Evolutionary conservation across 2,888 invertebrate species (phyloP).

Genomic region (Steinernema hermaphroditum): DNA sequence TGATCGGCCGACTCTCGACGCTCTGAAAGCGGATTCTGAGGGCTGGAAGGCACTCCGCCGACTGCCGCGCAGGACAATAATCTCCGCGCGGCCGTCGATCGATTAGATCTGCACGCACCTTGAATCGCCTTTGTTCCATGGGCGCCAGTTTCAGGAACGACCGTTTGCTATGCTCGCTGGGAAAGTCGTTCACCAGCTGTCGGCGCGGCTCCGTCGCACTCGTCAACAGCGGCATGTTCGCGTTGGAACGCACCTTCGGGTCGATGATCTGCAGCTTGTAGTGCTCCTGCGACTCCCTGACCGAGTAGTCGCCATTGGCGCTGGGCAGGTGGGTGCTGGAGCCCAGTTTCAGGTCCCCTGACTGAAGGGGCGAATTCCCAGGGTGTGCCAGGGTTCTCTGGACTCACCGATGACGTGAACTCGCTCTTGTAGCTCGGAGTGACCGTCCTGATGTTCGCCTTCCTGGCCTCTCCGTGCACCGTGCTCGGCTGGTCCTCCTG

Average conservation of each 20-base stretch:
- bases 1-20: conserved; percentile 61
- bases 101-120: conserved; percentile 17
- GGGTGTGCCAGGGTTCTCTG: no score
- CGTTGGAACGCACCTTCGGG: conserved; percentile 64
- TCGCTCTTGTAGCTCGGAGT: conserved; percentile 62
- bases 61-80: not conserved
- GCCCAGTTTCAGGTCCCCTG: conserved; percentile 10
- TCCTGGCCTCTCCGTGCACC: conserved; percentile 31
- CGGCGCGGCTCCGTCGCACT: conserved; percentile 48
- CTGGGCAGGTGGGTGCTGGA: conserved; percentile 37
- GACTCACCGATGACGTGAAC: conserved; percentile 53
- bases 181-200: conserved; percentile 60
- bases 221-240: conserved; percentile 56
- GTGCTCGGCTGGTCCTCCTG: conserved; percentile 29
- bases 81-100: not conserved
- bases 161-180: conserved; percentile 60
- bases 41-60: not conserved
- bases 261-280: conserved; percentile 66
- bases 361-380: not conserved
- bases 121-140: conserved; percentile 57
- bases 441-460: conserved; percentile 51
- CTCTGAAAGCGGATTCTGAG: conserved; percentile 48
- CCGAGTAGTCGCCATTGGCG: conserved; percentile 61
- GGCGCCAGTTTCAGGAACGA: conserved; percentile 65
- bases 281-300: conserved; percentile 58